Percentiles rank a stretch among this genome's conserved stretches.
Evolutionary conservation across 2,113 vertebrate genomes (phyloP).

Genomic region (Ptilonorhynchus violaceus): DNA sequence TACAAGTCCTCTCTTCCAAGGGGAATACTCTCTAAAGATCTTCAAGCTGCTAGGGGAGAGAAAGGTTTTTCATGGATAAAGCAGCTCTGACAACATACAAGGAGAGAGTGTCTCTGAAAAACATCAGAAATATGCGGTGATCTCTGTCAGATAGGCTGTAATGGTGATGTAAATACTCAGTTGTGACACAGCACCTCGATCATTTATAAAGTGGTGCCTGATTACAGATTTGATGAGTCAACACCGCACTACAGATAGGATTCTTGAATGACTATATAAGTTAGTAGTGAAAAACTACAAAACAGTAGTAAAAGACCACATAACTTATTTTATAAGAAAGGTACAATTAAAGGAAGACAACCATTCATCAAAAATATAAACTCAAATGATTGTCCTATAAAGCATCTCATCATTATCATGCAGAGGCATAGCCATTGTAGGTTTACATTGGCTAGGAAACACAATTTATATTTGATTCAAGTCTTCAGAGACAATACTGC

Average conservation of each 20-base stretch:
- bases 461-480: background rate
- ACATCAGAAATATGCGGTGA: background rate
- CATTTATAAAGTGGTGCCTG: background rate
- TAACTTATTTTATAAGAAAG: background rate
- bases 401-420: background rate
- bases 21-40: background rate
- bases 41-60: background rate
- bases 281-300: background rate
- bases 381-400: background rate
- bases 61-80: background rate
- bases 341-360: background rate
- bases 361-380: background rate
- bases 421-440: background rate
- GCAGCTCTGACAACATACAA: background rate
- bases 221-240: background rate
- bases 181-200: background rate
- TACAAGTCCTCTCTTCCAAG: background rate
- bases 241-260: background rate
- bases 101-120: background rate
- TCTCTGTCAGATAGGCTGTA: background rate
- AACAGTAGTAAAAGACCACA: background rate
- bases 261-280: background rate
- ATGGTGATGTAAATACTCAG: background rate
- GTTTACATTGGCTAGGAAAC: background rate
- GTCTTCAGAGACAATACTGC: background rate